These are phyloP conservation scores for Pogonomyrmex californicus DNA, from an alignment of 1,140 invertebrate species.

Conservation along the genomic window DNA sequence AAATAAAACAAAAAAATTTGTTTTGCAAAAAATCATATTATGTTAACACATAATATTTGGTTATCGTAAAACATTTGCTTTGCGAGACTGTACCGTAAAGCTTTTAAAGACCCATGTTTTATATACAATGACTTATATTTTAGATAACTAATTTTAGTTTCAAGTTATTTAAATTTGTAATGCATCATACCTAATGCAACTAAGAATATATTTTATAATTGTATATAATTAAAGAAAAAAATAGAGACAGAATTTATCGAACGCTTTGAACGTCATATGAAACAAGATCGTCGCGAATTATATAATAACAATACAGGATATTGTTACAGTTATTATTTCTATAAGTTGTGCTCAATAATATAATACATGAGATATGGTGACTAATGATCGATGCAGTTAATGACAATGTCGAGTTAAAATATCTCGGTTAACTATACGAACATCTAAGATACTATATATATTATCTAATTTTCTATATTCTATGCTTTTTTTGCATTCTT, in stretches of 20 bases:
- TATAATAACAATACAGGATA: conserved; percentile 12
- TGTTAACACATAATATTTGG: neutral
- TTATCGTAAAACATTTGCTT: conserved; percentile 23
- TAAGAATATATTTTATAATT: conserved; percentile 8
- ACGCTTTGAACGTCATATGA: neutral
- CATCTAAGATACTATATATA: neutral
- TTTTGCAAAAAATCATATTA: neutral
- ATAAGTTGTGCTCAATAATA: conserved; percentile 22
- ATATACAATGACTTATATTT: conserved; percentile 15
- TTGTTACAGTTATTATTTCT: conserved; percentile 29
- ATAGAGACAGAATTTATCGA: neutral
- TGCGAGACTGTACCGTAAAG: neutral
- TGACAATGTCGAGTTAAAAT: neutral
- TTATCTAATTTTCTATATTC: neutral
- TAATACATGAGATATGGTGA: conserved; percentile 16
- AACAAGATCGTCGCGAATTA: conserved; percentile 38
- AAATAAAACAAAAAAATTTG: neutral
- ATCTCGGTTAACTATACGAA: conserved; percentile 17
- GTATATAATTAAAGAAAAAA: neutral
- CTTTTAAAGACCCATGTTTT: neutral
- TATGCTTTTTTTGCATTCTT: neutral
- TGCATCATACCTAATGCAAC: neutral
- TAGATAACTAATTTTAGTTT: conserved; percentile 9
- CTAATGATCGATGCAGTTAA: neutral
- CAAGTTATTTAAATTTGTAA: neutral